Conservation (phyloP, 2,888 invertebrate species). For the Meghimatium bilineatum region DNA sequence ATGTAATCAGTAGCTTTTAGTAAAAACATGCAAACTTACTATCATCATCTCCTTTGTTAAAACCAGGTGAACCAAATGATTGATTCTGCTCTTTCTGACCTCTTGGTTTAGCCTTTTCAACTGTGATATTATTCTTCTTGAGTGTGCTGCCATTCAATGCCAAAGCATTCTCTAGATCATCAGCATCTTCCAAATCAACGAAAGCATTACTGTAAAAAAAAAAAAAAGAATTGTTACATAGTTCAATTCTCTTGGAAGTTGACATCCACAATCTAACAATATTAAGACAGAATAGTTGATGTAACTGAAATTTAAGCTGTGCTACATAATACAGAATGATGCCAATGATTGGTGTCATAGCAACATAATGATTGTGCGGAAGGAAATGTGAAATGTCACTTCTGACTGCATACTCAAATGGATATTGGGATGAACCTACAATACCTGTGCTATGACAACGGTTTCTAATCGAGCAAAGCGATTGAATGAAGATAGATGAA, state of each 20-base stretch:
- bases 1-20: no score
- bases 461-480: no score
- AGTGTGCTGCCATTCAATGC: conserved; percentile 56
- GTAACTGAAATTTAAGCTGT: no score
- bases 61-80: conserved; percentile 33
- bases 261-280: neutral
- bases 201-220: conserved; percentile 56
- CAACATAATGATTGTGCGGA: no score
- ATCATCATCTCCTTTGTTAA: conserved; percentile 35
- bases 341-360: no score
- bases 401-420: no score
- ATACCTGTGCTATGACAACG: no score
- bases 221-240: neutral
- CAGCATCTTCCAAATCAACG: conserved; percentile 57
- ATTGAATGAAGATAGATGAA: no score
- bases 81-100: conserved; percentile 17
- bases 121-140: conserved; percentile 50
- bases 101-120: conserved; percentile 54
- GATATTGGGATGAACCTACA: no score
- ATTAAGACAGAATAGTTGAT: neutral
- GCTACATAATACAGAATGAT: no score
- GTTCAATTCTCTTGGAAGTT: neutral
- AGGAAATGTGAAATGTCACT: no score
- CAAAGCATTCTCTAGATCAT: conserved; percentile 55
- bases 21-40: conserved; percentile 38